Base-by-base conservation (phyloP, 2,888 invertebrate genomes). In the Dioctria linearis region DNA sequence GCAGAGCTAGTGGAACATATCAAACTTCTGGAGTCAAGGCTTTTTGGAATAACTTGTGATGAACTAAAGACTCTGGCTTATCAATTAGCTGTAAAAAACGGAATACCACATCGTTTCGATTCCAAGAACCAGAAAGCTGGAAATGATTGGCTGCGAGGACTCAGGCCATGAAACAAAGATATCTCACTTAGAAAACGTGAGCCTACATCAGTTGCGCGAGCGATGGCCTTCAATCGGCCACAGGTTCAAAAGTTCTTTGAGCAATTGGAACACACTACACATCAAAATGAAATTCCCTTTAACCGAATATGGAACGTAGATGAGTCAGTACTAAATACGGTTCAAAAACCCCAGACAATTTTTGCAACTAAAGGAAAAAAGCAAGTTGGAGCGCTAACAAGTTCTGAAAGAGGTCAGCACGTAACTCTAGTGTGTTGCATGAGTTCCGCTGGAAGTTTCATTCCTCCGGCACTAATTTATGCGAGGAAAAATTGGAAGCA, bases 381-480 rank as follows among this genome's bases (percentile, higher is more conserved):
- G 63, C 69, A 61, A 61, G 46, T 71, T 59, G 69, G 69, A 42
- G 79, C 57, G 11, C 61, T 79, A 11, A 79, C 61, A 43, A 61
- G 61, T 42, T n/a, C 59, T 13, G 61, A 79, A 59, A 61, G 67
- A 65, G 57, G 67, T 46, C 79, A 79, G 59, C 57, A 79, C 25
- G 59, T 79, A 5, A 79, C 61, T 46, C 59, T 79, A 25, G 59
- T 79, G 59, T 49, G 46, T n/a, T 69, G 79, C 25, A 51, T 71
- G 43, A 79, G 71, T 69, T 67, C 69, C 59, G 63, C 69, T 79
- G 61, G 71, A 69, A 69, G 63, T 59, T 25, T 79, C 63, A 8
- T 59, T 51, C 57, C 67, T 42, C 54, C 79, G 43, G 57, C 79
- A 11, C 11, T 59, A 43, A 79, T 67, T 51, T 79, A 69, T 40